A percentile compares a stretch with the other conserved stretches of the same genome.
These are phyloP conservation scores for Mus spretus DNA, from an alignment of 2,797 vertebrate species.

Conservation along the genomic window DNA sequence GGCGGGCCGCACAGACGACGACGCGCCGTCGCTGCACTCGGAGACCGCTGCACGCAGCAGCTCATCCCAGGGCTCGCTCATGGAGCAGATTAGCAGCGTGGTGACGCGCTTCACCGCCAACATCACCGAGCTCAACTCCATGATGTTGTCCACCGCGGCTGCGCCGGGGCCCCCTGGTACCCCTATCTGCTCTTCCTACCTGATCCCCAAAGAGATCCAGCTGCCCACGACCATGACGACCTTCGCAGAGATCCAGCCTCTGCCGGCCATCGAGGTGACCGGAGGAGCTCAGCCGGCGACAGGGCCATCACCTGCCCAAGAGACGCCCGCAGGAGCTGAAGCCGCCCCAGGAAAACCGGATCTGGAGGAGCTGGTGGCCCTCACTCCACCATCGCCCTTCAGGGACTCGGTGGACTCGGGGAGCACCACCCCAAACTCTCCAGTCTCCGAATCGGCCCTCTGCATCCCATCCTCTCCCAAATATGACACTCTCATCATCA, in stretches of 20 bases:
- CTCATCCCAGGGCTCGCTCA: constrained; percentile 93
- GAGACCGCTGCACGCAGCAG: constrained; percentile 90
- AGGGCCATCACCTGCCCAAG: constrained; percentile 88
- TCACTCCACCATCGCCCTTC: constrained; percentile 99
- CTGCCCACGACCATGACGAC: constrained; percentile 96
- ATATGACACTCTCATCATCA: constrained; percentile 95
- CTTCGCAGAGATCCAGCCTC: constrained; percentile 95
- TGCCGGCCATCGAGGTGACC: constrained; percentile 94
- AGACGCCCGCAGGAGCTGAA: constrained; percentile 85
- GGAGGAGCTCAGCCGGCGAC: constrained; percentile 88
- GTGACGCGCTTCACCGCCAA: constrained; percentile 98
- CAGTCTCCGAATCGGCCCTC: constrained; percentile 93
- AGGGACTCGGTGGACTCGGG: constrained; percentile 97
- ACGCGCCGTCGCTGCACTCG: constrained; percentile 90
- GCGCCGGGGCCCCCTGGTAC: constrained; percentile 85
- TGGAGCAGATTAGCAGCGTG: constrained; percentile 99
- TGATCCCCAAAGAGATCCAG: constrained; percentile 95
- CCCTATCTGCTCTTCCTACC: constrained; percentile 92
- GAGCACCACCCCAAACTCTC: constrained; percentile 94
- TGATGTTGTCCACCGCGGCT: constrained; percentile 94
- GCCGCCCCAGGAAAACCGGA: constrained; percentile 92
- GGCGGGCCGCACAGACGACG: constrained; percentile 89
- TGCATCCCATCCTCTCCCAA: constrained; percentile 94
- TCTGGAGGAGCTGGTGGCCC: constrained; percentile 96
- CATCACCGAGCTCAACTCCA: constrained; percentile 96